Percentiles rank a stretch among this genome's conserved stretches.
Conservation (phyloP, 2,797 vertebrate species). For the Urophycis tenuis region DNA sequence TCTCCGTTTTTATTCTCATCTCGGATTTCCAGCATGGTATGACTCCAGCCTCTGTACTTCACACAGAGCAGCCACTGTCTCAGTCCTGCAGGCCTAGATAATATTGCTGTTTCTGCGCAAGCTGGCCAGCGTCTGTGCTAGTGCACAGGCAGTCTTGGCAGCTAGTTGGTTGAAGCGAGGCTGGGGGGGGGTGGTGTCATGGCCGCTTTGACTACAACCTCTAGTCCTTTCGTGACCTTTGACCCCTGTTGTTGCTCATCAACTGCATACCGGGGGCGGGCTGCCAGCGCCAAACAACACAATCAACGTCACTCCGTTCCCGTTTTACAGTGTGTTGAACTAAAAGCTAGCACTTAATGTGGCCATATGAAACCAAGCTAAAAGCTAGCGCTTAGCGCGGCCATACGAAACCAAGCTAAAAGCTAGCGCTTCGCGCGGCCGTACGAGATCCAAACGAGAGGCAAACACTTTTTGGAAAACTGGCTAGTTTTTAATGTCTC, state of each 20-base stretch:
- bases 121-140: constrained; percentile 8
- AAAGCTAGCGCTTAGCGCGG: neutral
- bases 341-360: neutral
- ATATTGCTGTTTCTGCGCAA: constrained; percentile 9
- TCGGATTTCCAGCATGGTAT: neutral
- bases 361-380: neutral
- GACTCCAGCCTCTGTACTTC: constrained; percentile 10
- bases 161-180: neutral
- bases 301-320: neutral
- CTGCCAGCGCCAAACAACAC: constrained; percentile 12
- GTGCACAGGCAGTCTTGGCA: constrained; percentile 3
- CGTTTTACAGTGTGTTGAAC: neutral
- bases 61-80: constrained; percentile 1
- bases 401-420: neutral
- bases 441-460: neutral
- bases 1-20: neutral
- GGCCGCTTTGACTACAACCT: neutral
- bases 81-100: neutral
- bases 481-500: neutral
- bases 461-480: neutral
- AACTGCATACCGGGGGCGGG: constrained; percentile 6
- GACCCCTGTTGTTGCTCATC: constrained; percentile 27
- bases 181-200: neutral
- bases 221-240: constrained; percentile 13
- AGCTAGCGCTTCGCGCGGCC: neutral